These are phyloP conservation scores for Nomada lathburiana DNA, from an alignment of 2,888 invertebrate species.

Conservation along the genomic window DNA sequence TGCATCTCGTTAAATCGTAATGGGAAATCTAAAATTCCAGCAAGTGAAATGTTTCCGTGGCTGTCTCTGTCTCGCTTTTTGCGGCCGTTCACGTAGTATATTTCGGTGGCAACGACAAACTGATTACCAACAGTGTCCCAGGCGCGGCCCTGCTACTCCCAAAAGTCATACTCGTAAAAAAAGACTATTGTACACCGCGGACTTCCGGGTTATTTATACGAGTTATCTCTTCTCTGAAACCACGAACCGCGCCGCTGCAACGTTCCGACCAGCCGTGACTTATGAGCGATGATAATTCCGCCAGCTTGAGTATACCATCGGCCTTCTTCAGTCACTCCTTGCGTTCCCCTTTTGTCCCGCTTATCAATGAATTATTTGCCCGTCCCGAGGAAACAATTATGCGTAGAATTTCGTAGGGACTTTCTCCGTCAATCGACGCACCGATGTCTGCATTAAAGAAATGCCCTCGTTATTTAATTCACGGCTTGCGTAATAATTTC, in stretches of 20 bases:
- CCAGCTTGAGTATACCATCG: slow-evolving; percentile 54
- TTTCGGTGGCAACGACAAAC: slow-evolving; percentile 71
- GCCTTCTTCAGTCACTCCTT: slow-evolving; percentile 17
- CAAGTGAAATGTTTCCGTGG: slow-evolving; percentile 19
- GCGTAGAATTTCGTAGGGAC: neutral
- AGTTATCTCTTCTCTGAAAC: slow-evolving; percentile 73
- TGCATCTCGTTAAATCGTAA: slow-evolving; percentile 17
- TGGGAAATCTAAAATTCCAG: slow-evolving; percentile 42
- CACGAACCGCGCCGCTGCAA: slow-evolving; percentile 61
- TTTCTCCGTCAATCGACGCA: neutral
- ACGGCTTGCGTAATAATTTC: no score
- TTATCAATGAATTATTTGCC: slow-evolving; percentile 62
- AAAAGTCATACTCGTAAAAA: slow-evolving; percentile 74
- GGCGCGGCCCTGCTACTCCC: slow-evolving; percentile 73
- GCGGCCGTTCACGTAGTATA: slow-evolving; percentile 41
- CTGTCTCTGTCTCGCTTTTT: neutral
- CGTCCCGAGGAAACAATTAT: slow-evolving; percentile 13
- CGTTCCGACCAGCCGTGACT: slow-evolving; percentile 64
- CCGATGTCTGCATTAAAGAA: no score
- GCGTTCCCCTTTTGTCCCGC: slow-evolving; percentile 16
- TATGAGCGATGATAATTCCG: slow-evolving; percentile 73
- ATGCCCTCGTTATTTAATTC: no score
- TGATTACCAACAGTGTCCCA: slow-evolving; percentile 72
- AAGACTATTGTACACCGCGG: slow-evolving; percentile 73
- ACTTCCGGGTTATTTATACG: slow-evolving; percentile 74